Conservation (phyloP, 1,140 invertebrate genomes). For the Trichogramma pretiosum region DNA sequence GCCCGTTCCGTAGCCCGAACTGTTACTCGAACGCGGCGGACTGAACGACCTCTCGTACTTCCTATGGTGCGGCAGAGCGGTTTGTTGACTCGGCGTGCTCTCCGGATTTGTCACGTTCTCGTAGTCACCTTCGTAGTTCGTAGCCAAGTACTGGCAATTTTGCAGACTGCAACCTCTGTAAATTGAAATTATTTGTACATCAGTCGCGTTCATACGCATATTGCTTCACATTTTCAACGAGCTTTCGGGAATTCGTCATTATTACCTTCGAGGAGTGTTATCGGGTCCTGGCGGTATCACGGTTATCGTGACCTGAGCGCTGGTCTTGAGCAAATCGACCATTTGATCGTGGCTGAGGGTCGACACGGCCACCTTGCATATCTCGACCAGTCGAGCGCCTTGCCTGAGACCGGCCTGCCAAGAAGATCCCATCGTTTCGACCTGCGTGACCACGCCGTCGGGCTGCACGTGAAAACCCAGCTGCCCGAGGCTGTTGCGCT, state of each 20-base stretch:
- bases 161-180: slow-evolving; percentile 58
- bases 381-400: slow-evolving; percentile 85
- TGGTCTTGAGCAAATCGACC: slow-evolving; percentile 87
- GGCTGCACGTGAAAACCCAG: slow-evolving; percentile 93
- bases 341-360: slow-evolving; percentile 89
- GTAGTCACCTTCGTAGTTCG: slow-evolving; percentile 61
- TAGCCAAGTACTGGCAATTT: slow-evolving; percentile 59
- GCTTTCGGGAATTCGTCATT: too few relatives aligned
- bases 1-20: slow-evolving; percentile 77
- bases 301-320: slow-evolving; percentile 72
- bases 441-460: slow-evolving; percentile 90
- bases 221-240: too few relatives aligned
- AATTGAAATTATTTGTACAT: too few relatives aligned
- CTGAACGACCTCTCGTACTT: slow-evolving; percentile 67
- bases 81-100: slow-evolving; percentile 49
- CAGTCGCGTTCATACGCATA: too few relatives aligned
- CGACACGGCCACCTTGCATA: slow-evolving; percentile 81
- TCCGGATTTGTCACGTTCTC: slow-evolving; percentile 54
- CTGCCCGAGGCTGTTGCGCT: slow-evolving; percentile 73
- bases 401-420: slow-evolving; percentile 82
- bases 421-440: slow-evolving; percentile 79
- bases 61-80: slow-evolving; percentile 47
- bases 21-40: slow-evolving; percentile 72
- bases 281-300: slow-evolving; percentile 70
- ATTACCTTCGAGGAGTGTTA: slow-evolving; percentile 55